These are phyloP conservation scores for Bombus sylvicola DNA, from an alignment of 1,140 invertebrate genomes.

Conservation along the genomic window DNA sequence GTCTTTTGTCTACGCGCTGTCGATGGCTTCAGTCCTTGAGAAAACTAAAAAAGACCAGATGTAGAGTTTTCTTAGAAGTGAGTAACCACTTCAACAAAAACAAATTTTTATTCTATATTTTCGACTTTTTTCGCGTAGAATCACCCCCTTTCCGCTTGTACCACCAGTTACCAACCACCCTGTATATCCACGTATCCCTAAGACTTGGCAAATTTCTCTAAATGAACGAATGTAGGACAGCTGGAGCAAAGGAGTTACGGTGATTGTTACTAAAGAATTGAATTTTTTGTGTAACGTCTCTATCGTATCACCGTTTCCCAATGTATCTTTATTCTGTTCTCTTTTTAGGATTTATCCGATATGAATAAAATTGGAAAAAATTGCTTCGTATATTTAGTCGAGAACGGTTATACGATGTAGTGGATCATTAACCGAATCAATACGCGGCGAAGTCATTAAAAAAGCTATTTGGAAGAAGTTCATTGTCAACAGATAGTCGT, in stretches of 20 bases:
- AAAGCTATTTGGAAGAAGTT: conserved; percentile 28
- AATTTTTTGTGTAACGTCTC: too few species aligned
- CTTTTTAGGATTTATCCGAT: not conserved
- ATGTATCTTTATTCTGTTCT: not conserved
- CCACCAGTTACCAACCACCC: too few species aligned
- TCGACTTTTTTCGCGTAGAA: too few species aligned
- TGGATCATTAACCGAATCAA: conserved; percentile 19
- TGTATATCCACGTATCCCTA: not conserved
- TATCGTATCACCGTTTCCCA: not conserved
- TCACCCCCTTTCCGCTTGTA: too few species aligned
- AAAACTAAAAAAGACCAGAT: too few species aligned
- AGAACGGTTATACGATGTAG: not conserved
- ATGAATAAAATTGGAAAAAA: not conserved
- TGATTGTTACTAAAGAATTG: not conserved
- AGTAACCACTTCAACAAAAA: too few species aligned
- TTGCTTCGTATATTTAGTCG: not conserved
- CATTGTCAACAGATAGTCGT: not conserved
- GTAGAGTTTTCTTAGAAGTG: too few species aligned
- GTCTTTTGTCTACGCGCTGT: too few species aligned
- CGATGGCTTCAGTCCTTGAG: too few species aligned
- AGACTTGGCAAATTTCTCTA: not conserved
- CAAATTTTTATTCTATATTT: too few species aligned
- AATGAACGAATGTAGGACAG: not conserved
- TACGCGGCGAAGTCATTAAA: conserved; percentile 8
- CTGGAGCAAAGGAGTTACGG: not conserved